A percentile compares a stretch with the other conserved stretches of the same genome.
Conservation (phyloP, 64 coral and sea anemone species). For the Stichodactyla mertensii region DNA sequence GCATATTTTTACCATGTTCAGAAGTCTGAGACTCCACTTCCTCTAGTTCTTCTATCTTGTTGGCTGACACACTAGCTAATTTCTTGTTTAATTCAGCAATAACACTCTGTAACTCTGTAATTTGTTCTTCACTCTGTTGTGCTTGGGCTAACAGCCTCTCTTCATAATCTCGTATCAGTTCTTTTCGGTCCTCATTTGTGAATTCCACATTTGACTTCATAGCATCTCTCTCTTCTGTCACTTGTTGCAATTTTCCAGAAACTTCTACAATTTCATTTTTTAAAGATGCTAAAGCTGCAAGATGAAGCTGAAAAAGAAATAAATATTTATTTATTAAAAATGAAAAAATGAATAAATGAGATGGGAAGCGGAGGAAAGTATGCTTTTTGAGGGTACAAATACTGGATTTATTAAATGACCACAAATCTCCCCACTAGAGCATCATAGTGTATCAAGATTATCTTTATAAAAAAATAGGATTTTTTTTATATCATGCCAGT, state of each 20-base stretch:
- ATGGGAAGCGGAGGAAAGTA: neutral
- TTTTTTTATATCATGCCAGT: too few species aligned
- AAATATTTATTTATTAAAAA: neutral
- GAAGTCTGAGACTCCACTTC: conserved; percentile 96
- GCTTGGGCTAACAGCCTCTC: conserved; percentile 46
- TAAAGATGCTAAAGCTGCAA: conserved; percentile 86
- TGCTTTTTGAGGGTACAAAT: neutral
- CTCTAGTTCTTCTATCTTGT: conserved; percentile 86
- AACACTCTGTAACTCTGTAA: conserved; percentile 85
- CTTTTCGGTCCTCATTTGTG: conserved; percentile 52
- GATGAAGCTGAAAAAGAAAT: conserved; percentile 45
- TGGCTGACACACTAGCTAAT: conserved; percentile 43
- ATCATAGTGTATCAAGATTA: too few species aligned
- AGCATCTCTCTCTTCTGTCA: conserved; percentile 77
- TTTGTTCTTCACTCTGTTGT: conserved; percentile 82
- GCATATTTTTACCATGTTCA: conserved; percentile 55
- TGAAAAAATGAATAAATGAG: neutral
- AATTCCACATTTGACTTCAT: conserved; percentile 40
- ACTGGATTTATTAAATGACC: too few species aligned
- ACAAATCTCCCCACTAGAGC: too few species aligned
- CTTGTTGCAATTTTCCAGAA: conserved; percentile 72
- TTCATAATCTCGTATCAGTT: conserved; percentile 74
- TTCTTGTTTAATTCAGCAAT: conserved; percentile 91
- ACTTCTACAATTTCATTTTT: conserved; percentile 95
- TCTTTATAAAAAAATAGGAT: too few species aligned